Base-by-base conservation (phyloP, 2,797 vertebrate genomes). In the Petrocephalus sullivani region DNA sequence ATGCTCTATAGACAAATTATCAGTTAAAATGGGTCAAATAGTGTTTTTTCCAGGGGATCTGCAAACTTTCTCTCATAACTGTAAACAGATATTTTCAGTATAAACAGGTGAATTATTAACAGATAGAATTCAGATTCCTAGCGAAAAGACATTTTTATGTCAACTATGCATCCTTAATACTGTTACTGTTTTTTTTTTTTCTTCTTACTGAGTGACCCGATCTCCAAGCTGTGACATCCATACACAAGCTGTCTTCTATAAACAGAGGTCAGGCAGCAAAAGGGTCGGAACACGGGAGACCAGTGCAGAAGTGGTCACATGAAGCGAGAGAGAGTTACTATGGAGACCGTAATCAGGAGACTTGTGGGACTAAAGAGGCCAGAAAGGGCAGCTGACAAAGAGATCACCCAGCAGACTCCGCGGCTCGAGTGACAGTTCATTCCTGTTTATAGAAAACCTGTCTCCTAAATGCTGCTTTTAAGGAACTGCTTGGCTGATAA, bases 301-400 rank as follows among this genome's bases (percentile, higher is more conserved):
- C 88, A 89, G 90, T 90, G 89, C 89, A 33, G 87, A 93, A 91
- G 91, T 91, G 89, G 91, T 89, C 91, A 90, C 90, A 87, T 87
- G 91, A 91, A 92, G 93, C 94, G 93, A 95, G 94, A 94, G 92
- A 93, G 95, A 95, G 94, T 96, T 95, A 96, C 95, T 96, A 95
- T 96, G 95, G 95, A 94, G 95, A 96, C 95, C 95, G 95, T 93
- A 95, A 94, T 95, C 94, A 94, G 93, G 92, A 91, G 93, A 92
- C 95, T 94, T 94, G 90, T 90, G 94, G 93, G 95, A 95, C 90
- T 78, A 91, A 91, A 88, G 90, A 53, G 89, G 90, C 90, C 91
- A 92, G 88, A 90, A 90, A 78, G 82, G 94, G 94, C 94, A 95
- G 95, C 94, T 95, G 95, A 95, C 94, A 93, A 92, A 93, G 91